Base-by-base conservation (phyloP, 2,888 invertebrate species). In the Hirtodrosophila confusa region DNA sequence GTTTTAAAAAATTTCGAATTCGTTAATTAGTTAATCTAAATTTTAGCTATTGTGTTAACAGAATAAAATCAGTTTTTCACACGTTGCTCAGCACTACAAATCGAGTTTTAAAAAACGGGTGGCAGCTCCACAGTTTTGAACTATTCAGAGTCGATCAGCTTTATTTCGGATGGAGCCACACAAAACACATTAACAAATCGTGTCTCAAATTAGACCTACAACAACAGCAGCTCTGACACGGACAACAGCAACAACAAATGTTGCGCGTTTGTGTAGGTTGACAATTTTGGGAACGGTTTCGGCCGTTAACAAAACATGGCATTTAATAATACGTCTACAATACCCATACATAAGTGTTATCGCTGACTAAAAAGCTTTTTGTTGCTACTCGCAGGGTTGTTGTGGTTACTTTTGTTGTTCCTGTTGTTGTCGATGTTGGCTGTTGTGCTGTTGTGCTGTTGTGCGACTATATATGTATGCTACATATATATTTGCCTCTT, bases 271-370 rank as follows among this genome's bases (percentile, higher is more conserved):
- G 73, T 76, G 82, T 82, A 68, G 86, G 86, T 75, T 78, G 82
- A 80, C 76, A 86, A 83, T 82, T 82, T 82, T 86, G 86, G 80
- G 86, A 86, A 80, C 80, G 86, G 86, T 79, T 85, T 80, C 65
- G 84, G 86, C 82, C 86, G 86, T 82, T 82, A 86, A 82, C 86
- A 82, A 86, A 86, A 82, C 82, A 82, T 82, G 86, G 84, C 82
- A 82, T 82, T 82, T 86, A 86, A 82, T 86, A 82, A 82, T 82
- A 86, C 82, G 80, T 86, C 80, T 79, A 86, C 80, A 86, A 80
- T 80, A 67, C 71, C 73, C 76, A 82, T 79, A 76, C 80, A 86
- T 72, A 77, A 82, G 86, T 82, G 86, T 82, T 82, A 86, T 86
- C 86, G 86, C 84, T 77, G 84, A 86, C 80, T 86, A 82, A 82